phyloP scores from a whole-genome alignment of 1,140 invertebrate genomes.

The Sweltsa coloradensis region DNA sequence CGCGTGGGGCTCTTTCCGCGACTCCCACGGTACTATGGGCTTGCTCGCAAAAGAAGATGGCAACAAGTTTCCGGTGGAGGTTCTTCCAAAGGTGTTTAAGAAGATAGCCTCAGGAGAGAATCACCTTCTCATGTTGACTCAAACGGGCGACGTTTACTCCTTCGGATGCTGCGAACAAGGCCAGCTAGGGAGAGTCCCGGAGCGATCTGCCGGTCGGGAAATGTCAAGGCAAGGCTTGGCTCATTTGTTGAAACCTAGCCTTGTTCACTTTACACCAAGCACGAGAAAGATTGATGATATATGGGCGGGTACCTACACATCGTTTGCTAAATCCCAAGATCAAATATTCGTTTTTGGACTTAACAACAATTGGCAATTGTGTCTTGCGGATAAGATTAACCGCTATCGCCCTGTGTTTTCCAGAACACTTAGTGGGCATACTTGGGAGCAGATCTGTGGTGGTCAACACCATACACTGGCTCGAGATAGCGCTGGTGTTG shows the following conservation, averaged over 20 bases:
- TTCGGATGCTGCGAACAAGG: conserved; percentile 88
- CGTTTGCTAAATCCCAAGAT: conserved; percentile 57
- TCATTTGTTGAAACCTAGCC: conserved; percentile 43
- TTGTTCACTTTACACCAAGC: conserved; percentile 36
- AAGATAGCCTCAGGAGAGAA: conserved; percentile 78
- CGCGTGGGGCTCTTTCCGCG: conserved; percentile 82
- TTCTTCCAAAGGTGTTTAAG: conserved; percentile 42
- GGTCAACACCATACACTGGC: conserved; percentile 81
- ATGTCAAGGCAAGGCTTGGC: conserved; percentile 59
- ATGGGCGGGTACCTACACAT: conserved; percentile 77
- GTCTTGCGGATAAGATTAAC: conserved; percentile 40
- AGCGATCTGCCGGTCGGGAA: conserved; percentile 54
- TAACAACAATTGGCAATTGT: conserved; percentile 87
- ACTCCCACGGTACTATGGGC: conserved; percentile 81
- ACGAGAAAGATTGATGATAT: conserved; percentile 53
- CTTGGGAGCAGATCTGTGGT: conserved; percentile 43
- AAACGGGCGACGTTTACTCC: conserved; percentile 63
- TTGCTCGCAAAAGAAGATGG: conserved; percentile 55
- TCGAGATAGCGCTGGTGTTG: conserved; percentile 48
- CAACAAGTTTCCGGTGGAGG: conserved; percentile 45
- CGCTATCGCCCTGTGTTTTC: conserved; percentile 38
- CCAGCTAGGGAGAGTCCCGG: conserved; percentile 67
- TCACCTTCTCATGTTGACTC: conserved; percentile 75
- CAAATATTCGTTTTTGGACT: conserved; percentile 78
- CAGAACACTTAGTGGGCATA: conserved; percentile 34